These are phyloP conservation scores for Anser cygnoides DNA, from an alignment of 2,113 vertebrate genomes.

Conservation along the genomic window DNA sequence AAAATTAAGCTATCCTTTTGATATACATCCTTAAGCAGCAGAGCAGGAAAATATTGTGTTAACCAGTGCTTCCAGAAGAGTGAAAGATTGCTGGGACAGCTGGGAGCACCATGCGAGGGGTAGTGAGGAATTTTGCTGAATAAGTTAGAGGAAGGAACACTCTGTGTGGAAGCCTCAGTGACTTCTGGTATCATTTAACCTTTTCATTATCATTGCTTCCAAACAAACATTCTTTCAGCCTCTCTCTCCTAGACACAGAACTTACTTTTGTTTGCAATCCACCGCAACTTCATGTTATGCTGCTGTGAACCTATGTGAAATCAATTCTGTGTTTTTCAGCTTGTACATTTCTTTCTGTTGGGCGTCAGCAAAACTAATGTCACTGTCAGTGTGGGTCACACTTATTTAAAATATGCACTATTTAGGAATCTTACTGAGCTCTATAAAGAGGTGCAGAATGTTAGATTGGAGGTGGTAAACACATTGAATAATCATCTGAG, in stretches of 20 bases:
- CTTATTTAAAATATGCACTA: neutral
- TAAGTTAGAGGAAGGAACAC: neutral
- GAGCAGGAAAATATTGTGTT: neutral
- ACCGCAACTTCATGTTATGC: neutral
- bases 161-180: neutral
- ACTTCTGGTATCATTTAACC: conserved; percentile 26
- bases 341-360: neutral
- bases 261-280: conserved; percentile 29
- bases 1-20: conserved; percentile 39
- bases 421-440: neutral
- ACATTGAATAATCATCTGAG: neutral
- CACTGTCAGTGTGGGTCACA: neutral
- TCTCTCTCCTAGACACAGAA: conserved; percentile 10
- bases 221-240: conserved; percentile 8
- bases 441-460: neutral
- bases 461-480: neutral
- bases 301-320: conserved; percentile 30
- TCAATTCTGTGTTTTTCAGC: conserved; percentile 33
- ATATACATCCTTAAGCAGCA: neutral
- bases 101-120: neutral
- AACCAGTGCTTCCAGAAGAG: neutral
- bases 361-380: neutral
- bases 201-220: conserved; percentile 40
- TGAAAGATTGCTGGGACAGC: neutral
- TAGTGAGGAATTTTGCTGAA: neutral